phyloP scores from a whole-genome alignment of 2,888 invertebrate species.

The Craniophora ligustri region DNA sequence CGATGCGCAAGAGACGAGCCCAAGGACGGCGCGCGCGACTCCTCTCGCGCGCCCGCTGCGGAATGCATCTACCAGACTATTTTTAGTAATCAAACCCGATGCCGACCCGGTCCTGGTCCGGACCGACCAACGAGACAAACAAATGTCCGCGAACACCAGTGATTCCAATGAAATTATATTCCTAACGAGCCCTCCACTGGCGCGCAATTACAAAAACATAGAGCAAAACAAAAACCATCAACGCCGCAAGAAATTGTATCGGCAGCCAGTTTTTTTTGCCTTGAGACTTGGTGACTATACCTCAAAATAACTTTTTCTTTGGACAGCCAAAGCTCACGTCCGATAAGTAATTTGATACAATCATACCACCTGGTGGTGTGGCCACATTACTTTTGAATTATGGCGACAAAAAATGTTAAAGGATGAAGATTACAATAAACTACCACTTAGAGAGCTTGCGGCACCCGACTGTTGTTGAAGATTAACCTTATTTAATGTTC shows the following conservation, averaged over 20 bases:
- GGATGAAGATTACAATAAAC: conserved; percentile 68
- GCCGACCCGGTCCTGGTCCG: conserved; percentile 68
- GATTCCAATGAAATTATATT: conserved; percentile 59
- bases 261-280: conserved; percentile 39
- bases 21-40: conserved; percentile 75
- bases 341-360: conserved; percentile 74
- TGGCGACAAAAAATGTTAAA: conserved; percentile 68
- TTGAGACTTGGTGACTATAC: conserved; percentile 31
- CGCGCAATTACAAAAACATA: conserved; percentile 55
- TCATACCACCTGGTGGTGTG: conserved; percentile 70
- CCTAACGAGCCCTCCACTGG: conserved; percentile 59
- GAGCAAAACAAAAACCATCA: conserved; percentile 36
- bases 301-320: conserved; percentile 39
- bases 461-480: conserved; percentile 61
- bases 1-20: conserved; percentile 68
- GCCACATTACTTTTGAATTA: conserved; percentile 72
- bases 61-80: conserved; percentile 81
- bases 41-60: conserved; percentile 61
- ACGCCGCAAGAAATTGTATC: conserved; percentile 26
- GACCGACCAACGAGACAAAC: conserved; percentile 62
- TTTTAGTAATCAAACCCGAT: conserved; percentile 84
- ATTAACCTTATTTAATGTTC: conserved; percentile 53
- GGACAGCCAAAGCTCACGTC: conserved; percentile 40
- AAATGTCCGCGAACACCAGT: conserved; percentile 70
- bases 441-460: conserved; percentile 67